phyloP scores from a whole-genome alignment of 37 sponge, comb jelly and placozoan genomes.

The Cladorhizidae sp. region DNA sequence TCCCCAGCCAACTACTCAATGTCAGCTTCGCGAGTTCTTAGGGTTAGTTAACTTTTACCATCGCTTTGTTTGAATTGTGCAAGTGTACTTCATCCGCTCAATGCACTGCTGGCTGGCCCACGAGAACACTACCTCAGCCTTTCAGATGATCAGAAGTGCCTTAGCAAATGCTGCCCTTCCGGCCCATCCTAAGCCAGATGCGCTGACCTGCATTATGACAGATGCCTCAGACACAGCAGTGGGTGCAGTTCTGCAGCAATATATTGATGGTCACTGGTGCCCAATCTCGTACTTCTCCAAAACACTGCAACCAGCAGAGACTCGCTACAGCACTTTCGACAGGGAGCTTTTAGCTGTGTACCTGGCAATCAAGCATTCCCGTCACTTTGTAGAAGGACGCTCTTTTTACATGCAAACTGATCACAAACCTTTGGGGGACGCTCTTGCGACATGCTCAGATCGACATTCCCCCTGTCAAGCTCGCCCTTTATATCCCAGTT shows the following conservation, averaged over 20 bases:
- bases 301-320: conserved; percentile 55
- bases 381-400: conserved; percentile 64
- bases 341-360: conserved; percentile 61
- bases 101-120: too few species aligned
- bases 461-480: conserved; percentile 56
- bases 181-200: conserved; percentile 33
- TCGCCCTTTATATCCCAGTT: conserved; percentile 58
- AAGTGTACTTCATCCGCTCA: too few species aligned
- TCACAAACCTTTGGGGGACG: conserved; percentile 65
- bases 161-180: conserved; percentile 52
- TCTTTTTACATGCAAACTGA: conserved; percentile 55
- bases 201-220: conserved; percentile 46
- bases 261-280: conserved; percentile 35
- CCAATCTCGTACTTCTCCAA: conserved; percentile 64
- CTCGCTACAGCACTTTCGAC: conserved; percentile 70
- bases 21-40: too few species aligned
- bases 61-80: too few species aligned
- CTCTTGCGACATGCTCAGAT: conserved; percentile 22
- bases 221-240: conserved; percentile 65
- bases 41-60: too few species aligned
- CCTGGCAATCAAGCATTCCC: conserved; percentile 60
- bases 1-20: too few species aligned
- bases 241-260: conserved; percentile 65
- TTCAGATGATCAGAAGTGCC: too few species aligned
- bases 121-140: too few species aligned